Conservation (phyloP, 2,888 invertebrate species). For the Operophtera brumata region DNA sequence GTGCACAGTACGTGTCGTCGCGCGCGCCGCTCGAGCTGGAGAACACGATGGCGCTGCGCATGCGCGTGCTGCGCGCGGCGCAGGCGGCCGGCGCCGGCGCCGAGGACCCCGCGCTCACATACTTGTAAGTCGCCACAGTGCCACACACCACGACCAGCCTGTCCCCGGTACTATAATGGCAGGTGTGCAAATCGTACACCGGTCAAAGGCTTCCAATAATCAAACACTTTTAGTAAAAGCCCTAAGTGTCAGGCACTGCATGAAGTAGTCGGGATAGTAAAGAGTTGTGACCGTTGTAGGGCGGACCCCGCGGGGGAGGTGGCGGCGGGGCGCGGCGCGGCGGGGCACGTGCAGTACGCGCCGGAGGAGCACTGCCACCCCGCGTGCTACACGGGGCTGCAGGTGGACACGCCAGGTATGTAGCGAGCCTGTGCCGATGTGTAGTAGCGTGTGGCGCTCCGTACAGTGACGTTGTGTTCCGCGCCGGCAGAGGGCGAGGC, state of each 20-base stretch:
- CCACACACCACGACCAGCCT: too few relatives aligned
- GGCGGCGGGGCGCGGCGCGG: slow-evolving; percentile 56
- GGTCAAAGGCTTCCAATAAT: not conserved
- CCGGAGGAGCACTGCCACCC: slow-evolving; percentile 86
- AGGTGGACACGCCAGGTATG: slow-evolving; percentile 83
- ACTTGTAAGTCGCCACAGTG: slow-evolving; percentile 55
- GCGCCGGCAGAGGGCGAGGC: slow-evolving; percentile 23
- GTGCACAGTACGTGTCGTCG: slow-evolving; percentile 52
- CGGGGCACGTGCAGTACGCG: slow-evolving; percentile 85
- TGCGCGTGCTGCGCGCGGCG: slow-evolving; percentile 86
- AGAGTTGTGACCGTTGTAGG: too few relatives aligned
- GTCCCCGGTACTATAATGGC: too few relatives aligned
- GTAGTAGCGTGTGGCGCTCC: too few relatives aligned
- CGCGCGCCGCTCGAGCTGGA: slow-evolving; percentile 89
- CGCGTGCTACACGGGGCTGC: slow-evolving; percentile 89
- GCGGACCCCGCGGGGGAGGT: slow-evolving; percentile 37
- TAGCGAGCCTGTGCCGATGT: too few relatives aligned
- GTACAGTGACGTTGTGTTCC: slow-evolving; percentile 11
- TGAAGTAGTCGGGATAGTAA: too few relatives aligned
- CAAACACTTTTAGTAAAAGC: too few relatives aligned
- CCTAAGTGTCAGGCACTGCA: too few relatives aligned
- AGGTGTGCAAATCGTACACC: not conserved
- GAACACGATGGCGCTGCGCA: slow-evolving; percentile 89
- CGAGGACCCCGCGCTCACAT: slow-evolving; percentile 75
- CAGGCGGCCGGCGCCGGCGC: slow-evolving; percentile 75